Evolutionary conservation across 2,113 vertebrate genomes (phyloP).

Genomic region (Petrocephalus zakoni): DNA sequence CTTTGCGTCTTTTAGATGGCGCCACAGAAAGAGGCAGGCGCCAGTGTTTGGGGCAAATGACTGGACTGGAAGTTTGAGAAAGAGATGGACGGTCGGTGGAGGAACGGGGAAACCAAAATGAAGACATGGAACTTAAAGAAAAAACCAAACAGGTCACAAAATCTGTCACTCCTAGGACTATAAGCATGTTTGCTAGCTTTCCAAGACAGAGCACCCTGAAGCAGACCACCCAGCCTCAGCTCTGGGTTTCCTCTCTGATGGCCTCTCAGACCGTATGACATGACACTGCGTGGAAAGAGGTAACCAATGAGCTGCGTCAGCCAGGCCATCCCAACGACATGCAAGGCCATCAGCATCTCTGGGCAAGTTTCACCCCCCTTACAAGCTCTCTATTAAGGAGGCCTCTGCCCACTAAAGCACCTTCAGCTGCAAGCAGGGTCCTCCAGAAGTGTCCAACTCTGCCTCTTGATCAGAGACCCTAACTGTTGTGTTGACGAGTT

Average conservation of each 20-base stretch:
- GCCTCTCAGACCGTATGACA: neutral
- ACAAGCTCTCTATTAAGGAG: neutral
- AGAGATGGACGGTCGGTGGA: neutral
- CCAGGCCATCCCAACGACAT: neutral
- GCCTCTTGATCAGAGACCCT: neutral
- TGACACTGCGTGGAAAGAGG: neutral
- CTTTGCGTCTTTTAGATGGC: neutral
- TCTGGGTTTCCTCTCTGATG: neutral
- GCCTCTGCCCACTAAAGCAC: neutral
- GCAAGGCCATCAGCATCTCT: neutral
- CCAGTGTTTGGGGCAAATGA: neutral
- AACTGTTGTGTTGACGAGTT: neutral
- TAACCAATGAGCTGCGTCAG: neutral
- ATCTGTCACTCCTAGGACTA: neutral
- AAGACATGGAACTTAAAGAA: neutral
- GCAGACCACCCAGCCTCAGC: neutral
- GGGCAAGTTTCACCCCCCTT: neutral
- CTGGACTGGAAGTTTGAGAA: neutral
- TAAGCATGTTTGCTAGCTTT: neutral
- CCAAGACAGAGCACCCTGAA: neutral
- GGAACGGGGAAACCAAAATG: neutral
- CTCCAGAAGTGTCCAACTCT: neutral
- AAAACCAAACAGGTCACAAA: neutral
- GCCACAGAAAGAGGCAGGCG: neutral
- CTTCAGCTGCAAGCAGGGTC: neutral